Evolutionary conservation across 2,113 vertebrate species (phyloP).

Genomic region (Dasyprocta punctata): DNA sequence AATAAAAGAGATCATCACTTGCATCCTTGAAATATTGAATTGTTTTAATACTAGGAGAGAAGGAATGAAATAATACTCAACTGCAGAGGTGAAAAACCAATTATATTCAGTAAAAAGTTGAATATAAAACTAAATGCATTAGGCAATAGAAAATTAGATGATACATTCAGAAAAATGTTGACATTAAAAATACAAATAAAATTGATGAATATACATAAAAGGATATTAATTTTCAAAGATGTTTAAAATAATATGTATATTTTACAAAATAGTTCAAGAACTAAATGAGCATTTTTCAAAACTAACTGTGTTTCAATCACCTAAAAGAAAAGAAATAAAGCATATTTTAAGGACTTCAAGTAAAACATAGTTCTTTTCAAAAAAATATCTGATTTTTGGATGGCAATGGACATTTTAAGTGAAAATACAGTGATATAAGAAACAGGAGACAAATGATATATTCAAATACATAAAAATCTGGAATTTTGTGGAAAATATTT

Average conservation of each 20-base stretch:
- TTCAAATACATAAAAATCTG: not conserved
- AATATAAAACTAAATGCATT: not conserved
- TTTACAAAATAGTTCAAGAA: not conserved
- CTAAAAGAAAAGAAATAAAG: not conserved
- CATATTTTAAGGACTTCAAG: not conserved
- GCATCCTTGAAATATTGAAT: not conserved
- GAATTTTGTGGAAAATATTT: not conserved
- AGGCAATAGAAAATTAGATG: not conserved
- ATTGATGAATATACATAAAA: not conserved
- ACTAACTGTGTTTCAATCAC: not conserved
- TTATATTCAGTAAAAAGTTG: not conserved
- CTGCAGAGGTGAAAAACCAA: too few species aligned
- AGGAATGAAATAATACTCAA: too few species aligned
- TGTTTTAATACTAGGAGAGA: not conserved
- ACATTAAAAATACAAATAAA: constrained; percentile 6
- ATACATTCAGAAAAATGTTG: not conserved
- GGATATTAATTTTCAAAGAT: not conserved
- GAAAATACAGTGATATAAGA: not conserved
- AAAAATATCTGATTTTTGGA: not conserved
- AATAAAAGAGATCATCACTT: not conserved
- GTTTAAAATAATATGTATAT: not conserved
- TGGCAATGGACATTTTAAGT: not conserved
- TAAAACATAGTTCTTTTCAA: not conserved
- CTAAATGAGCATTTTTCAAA: not conserved
- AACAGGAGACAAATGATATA: not conserved